These are phyloP conservation scores for Drosophila auraria DNA, from an alignment of 1,140 invertebrate genomes.

Conservation along the genomic window DNA sequence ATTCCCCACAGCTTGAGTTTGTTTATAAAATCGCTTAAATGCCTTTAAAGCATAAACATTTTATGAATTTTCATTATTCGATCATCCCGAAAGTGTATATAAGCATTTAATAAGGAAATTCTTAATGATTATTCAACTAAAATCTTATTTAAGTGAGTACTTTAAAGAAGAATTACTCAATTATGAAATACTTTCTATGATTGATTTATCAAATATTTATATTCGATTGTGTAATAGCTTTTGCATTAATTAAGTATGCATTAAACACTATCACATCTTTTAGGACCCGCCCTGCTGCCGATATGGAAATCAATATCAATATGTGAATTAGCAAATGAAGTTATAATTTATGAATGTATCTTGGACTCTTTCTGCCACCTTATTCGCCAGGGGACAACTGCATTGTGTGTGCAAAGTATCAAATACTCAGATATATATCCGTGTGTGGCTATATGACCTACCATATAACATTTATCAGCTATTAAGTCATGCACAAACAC, in stretches of 20 bases:
- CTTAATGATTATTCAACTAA: not conserved
- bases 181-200: not conserved
- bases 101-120: constrained; percentile 4
- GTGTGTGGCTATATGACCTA: constrained; percentile 30
- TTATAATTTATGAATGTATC: constrained; percentile 4
- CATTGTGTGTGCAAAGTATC: constrained; percentile 48
- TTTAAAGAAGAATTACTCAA: not conserved
- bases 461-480: constrained; percentile 72
- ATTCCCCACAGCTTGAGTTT: constrained; percentile 12
- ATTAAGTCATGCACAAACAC: constrained; percentile 69
- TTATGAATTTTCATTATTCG: constrained; percentile 10
- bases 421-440: constrained; percentile 14
- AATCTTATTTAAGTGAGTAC: not conserved
- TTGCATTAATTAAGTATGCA: too few relatives aligned
- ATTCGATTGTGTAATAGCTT: not conserved
- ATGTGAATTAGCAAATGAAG: not conserved
- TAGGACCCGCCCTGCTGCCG: not conserved
- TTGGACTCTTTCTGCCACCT: not conserved
- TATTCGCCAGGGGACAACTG: constrained; percentile 27
- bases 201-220: constrained; percentile 1
- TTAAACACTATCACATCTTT: not conserved
- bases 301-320: constrained; percentile 9
- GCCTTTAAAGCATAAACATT: constrained; percentile 20
- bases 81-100: constrained; percentile 10
- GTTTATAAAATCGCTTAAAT: constrained; percentile 31